These are phyloP conservation scores for Anarrhichthys ocellatus DNA, from an alignment of 2,113 vertebrate species.

Conservation along the genomic window DNA sequence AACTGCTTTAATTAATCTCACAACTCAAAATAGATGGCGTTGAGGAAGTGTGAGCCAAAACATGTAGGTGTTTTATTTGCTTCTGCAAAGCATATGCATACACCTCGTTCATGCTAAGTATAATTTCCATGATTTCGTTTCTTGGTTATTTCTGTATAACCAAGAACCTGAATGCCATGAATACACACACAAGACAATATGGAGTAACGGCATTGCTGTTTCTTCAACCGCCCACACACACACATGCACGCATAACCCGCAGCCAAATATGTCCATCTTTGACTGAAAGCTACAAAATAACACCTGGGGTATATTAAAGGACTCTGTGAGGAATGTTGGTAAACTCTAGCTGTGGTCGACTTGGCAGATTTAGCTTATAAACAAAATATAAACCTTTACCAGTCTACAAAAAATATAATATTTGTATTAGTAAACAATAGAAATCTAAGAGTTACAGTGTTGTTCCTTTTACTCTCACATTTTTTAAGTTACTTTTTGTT, in stretches of 20 bases:
- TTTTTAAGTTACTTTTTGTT: too few species aligned
- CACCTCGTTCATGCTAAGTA: neutral
- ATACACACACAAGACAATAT: slow-evolving; percentile 18
- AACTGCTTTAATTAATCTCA: slow-evolving; percentile 14
- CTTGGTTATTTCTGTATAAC: slow-evolving; percentile 5
- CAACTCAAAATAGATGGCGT: slow-evolving; percentile 25
- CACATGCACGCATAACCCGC: neutral
- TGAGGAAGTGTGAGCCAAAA: slow-evolving; percentile 25
- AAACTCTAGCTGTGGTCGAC: neutral
- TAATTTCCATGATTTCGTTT: neutral
- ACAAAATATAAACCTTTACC: neutral
- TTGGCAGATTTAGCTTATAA: slow-evolving; percentile 30
- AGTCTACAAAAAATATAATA: neutral
- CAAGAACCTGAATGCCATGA: neutral
- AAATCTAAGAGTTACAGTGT: neutral
- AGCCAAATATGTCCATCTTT: slow-evolving; percentile 13
- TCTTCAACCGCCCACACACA: neutral
- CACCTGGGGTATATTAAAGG: slow-evolving; percentile 7
- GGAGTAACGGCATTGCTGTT: neutral
- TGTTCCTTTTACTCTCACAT: neutral
- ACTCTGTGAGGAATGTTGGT: slow-evolving; percentile 9
- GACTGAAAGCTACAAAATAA: slow-evolving; percentile 12
- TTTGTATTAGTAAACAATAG: neutral
- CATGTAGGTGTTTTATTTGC: slow-evolving; percentile 43
- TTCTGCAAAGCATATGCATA: slow-evolving; percentile 36